Percentiles rank a stretch among this genome's conserved stretches.
Evolutionary conservation across 2,113 vertebrate genomes (phyloP).

Genomic region (Atrichornis clamosus): DNA sequence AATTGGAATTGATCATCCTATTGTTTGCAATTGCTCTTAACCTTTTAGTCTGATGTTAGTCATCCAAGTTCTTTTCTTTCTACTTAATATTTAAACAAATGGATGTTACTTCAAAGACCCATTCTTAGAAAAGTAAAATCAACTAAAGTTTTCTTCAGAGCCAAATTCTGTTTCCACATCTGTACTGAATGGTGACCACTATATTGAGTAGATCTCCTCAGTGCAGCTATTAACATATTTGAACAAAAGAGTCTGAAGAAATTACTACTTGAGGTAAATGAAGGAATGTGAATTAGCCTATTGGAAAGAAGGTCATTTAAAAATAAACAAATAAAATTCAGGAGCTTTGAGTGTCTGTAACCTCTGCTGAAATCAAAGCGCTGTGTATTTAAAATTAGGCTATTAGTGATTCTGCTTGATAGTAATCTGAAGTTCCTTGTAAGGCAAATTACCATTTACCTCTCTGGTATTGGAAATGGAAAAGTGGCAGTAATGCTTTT

Average conservation of each 20-base stretch:
- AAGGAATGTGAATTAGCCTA: neutral
- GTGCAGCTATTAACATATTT: neutral
- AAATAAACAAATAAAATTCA: neutral
- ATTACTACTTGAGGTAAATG: neutral
- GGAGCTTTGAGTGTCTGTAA: neutral
- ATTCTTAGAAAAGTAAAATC: neutral
- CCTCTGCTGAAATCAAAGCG: neutral
- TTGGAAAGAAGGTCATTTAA: neutral
- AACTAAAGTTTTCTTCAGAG: neutral
- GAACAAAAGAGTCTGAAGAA: neutral
- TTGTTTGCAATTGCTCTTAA: neutral
- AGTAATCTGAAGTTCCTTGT: neutral
- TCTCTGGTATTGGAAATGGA: neutral
- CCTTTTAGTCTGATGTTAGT: neutral
- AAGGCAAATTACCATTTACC: neutral
- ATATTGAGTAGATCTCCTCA: neutral
- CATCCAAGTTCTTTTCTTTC: neutral
- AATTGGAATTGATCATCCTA: neutral
- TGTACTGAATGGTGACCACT: neutral
- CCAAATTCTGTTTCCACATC: neutral
- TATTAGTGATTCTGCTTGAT: neutral
- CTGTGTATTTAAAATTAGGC: neutral
- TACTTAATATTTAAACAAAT: neutral
- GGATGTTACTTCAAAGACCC: neutral
- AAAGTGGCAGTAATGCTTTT: neutral